phyloP scores from a whole-genome alignment of 2,888 invertebrate genomes.

The Anagyrus pseudococci region DNA sequence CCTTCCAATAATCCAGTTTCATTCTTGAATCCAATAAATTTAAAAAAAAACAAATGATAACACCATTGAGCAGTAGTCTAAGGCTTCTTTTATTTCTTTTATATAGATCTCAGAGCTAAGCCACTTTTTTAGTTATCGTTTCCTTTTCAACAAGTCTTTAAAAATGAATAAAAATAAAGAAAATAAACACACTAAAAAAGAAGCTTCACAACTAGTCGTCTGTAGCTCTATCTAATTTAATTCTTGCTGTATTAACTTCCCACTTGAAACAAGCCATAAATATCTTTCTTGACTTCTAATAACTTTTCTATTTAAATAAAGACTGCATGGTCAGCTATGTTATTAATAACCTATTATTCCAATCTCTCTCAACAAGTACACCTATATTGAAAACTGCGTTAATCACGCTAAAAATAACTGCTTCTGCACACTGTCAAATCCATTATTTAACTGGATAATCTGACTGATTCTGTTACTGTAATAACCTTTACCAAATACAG shows the following conservation, averaged over 20 bases:
- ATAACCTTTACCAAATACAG: conserved; percentile 1
- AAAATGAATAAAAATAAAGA: conserved; percentile 6
- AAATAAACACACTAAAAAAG: conserved; percentile 7
- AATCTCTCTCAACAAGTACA: conserved; percentile 11
- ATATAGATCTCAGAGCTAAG: conserved; percentile 13
- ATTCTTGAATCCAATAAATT: conserved; percentile 15
- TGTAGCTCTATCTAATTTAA: conserved; percentile 13
- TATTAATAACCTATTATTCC: conserved; percentile 9
- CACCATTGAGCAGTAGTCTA: conserved; percentile 15
- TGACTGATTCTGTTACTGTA: not conserved
- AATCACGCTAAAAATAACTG: conserved; percentile 28
- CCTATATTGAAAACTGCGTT: conserved; percentile 21
- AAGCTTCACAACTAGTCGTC: not conserved
- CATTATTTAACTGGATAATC: conserved; percentile 32
- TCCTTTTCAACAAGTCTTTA: conserved; percentile 8
- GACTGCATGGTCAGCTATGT: conserved; percentile 24
- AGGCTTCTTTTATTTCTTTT: conserved; percentile 22
- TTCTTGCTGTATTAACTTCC: no score
- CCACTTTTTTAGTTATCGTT: conserved; percentile 16
- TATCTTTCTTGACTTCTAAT: conserved; percentile 3
- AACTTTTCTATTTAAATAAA: conserved; percentile 4
- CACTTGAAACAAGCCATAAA: not conserved
- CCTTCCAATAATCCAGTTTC: conserved; percentile 3
- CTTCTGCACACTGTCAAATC: conserved; percentile 33
- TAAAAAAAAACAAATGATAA: conserved; percentile 7